Conservation (phyloP, 2,888 invertebrate species). For the Cephus rjabovi region DNA sequence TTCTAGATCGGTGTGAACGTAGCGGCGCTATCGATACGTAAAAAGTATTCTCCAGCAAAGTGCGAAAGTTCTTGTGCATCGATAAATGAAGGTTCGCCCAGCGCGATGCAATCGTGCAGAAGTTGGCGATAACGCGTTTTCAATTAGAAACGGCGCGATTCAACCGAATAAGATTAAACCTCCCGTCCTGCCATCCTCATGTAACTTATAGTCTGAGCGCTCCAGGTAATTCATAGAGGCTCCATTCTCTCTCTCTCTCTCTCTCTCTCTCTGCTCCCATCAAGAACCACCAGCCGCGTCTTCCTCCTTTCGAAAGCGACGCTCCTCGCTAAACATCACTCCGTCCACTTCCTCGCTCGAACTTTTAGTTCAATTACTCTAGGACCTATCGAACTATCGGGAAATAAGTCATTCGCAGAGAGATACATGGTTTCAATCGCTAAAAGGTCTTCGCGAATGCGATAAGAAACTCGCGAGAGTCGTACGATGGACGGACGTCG, state of each 20-base stretch:
- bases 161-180: conserved; percentile 13
- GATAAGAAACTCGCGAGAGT: neutral
- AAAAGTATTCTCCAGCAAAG: too few relatives aligned
- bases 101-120: conserved; percentile 60
- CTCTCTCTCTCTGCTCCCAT: too few relatives aligned
- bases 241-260: too few relatives aligned
- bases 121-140: conserved; percentile 63
- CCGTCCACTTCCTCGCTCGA: conserved; percentile 34
- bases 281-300: neutral
- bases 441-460: conserved; percentile 48
- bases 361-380: conserved; percentile 53
- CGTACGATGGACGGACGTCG: too few relatives aligned
- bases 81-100: conserved; percentile 11
- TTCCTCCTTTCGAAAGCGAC: neutral
- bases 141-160: conserved; percentile 55
- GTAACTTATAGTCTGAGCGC: too few relatives aligned
- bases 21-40: too few relatives aligned
- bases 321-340: neutral
- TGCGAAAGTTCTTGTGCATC: conserved; percentile 16
- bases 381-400: conserved; percentile 41
- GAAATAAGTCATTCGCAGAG: conserved; percentile 51
- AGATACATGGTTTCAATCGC: conserved; percentile 60
- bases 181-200: too few relatives aligned
- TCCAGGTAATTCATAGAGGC: too few relatives aligned
- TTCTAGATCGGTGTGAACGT: too few relatives aligned